phyloP scores from a whole-genome alignment of 2,113 vertebrate genomes.

The Nothobranchius furzeri region DNA sequence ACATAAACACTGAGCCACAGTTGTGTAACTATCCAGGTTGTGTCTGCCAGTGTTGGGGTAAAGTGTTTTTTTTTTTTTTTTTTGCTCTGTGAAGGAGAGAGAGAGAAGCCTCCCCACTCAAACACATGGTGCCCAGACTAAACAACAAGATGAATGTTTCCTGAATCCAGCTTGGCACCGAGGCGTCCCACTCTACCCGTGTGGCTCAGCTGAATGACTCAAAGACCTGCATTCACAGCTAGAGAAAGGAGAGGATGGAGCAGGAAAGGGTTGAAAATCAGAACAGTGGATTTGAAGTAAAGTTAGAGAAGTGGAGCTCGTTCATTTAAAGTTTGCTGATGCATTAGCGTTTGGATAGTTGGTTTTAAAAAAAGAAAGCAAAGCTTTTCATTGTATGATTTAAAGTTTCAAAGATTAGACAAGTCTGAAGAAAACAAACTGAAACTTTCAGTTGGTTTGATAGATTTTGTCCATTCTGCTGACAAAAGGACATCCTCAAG shows the following conservation, averaged over 20 bases:
- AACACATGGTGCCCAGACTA: slow-evolving; percentile 72
- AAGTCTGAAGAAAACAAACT: too few species aligned
- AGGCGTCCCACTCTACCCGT: slow-evolving; percentile 36
- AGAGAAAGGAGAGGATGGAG: slow-evolving; percentile 7
- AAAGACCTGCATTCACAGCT: slow-evolving; percentile 23
- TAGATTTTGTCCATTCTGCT: too few species aligned
- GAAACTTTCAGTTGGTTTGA: too few species aligned
- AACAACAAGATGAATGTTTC: slow-evolving; percentile 72
- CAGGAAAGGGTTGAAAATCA: slow-evolving; percentile 9
- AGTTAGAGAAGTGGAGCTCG: slow-evolving; percentile 6
- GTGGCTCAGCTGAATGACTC: slow-evolving; percentile 28
- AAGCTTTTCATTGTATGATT: too few species aligned
- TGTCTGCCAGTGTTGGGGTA: slow-evolving; percentile 21
- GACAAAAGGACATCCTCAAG: too few species aligned
- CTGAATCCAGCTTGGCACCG: slow-evolving; percentile 56
- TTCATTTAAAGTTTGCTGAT: slow-evolving; percentile 2
- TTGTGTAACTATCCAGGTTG: slow-evolving; percentile 11
- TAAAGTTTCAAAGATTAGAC: too few species aligned
- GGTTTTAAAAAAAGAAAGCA: too few species aligned
- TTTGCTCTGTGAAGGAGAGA: slow-evolving; percentile 23
- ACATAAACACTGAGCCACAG: slow-evolving; percentile 29
- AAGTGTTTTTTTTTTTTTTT: slow-evolving; percentile 31
- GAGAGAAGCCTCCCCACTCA: slow-evolving; percentile 24
- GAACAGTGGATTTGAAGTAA: slow-evolving; percentile 4
- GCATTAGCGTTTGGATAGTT: background rate